Conservation (phyloP, 1,140 invertebrate genomes). For the Bombus confusus region DNA sequence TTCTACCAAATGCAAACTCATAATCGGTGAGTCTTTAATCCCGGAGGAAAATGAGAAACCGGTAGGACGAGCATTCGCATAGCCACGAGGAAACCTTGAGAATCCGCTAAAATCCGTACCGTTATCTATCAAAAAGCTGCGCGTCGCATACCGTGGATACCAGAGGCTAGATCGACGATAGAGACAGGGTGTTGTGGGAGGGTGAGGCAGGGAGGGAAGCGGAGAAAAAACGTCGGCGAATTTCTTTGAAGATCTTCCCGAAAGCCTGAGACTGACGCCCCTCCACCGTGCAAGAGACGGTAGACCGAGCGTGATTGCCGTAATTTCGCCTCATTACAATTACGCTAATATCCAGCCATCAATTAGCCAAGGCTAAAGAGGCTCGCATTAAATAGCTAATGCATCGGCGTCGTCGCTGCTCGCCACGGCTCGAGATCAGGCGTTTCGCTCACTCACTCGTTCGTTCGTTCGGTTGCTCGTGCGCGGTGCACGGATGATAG, state of each 20-base stretch:
- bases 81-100: not conserved
- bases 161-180: not conserved
- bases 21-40: not conserved
- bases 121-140: slow-evolving; percentile 28
- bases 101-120: not conserved
- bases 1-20: not conserved
- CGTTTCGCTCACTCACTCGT: not conserved
- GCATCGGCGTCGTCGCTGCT: slow-evolving; percentile 73
- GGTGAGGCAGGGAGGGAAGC: too few relatives aligned
- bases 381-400: slow-evolving; percentile 79
- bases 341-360: slow-evolving; percentile 80
- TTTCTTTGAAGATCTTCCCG: slow-evolving; percentile 64
- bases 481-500: slow-evolving; percentile 52
- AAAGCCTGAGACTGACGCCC: slow-evolving; percentile 41
- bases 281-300: slow-evolving; percentile 65
- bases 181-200: not conserved
- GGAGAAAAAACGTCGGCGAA: slow-evolving; percentile 44
- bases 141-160: slow-evolving; percentile 20
- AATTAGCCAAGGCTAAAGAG: slow-evolving; percentile 80
- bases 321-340: slow-evolving; percentile 81
- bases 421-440: slow-evolving; percentile 36
- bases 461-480: slow-evolving; percentile 34
- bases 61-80: not conserved
- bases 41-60: slow-evolving; percentile 2
- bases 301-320: slow-evolving; percentile 76